Base-by-base conservation (phyloP, 2,797 vertebrate genomes). In the Sardinella longiceps region DNA sequence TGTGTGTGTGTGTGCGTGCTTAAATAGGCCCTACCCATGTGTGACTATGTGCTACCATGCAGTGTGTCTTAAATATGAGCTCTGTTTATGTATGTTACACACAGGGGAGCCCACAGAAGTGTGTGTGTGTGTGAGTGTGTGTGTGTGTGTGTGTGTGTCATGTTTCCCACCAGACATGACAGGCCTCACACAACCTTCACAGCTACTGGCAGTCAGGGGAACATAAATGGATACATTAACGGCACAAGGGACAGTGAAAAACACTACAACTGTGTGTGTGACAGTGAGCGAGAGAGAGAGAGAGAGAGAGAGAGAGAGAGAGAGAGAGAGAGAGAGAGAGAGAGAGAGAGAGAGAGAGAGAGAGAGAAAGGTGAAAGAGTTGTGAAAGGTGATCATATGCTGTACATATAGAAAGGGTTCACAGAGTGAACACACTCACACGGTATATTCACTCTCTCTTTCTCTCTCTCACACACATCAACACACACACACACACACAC, bases 201-300 rank as follows among this genome's bases (percentile, higher is more conserved):
- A 51, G 48, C 48, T 84, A 18, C 88, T 91, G 88, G 89, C 87
- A 89, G 90, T 87, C 85, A 70, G 30, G 58, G 53, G 80, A 88
- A 87, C 91, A 93, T 89, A 82, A 91, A 92, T 88, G 85, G 84
- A 84, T 86, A 83, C 63, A 81, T 85, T 92, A 91, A 92, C 88
- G 82, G 85, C 89, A 92, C 88, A 74, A 82, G 88, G 88, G 46
- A 82, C 70, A 60, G 39, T 83, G 81, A 5, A 48, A 23, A 82
- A 85, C 30, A 63, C 50, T 80, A 66, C 82, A 43, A 81, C 58
- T 53, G 51, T 84, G 30, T 77, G 63, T 80, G 43, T 43, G 43
- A n/a, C n/a, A n/a, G n/a, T n/a, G n/a, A n/a, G n/a, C n/a, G n/a
- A n/a, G n/a, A n/a, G n/a, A n/a, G n/a, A n/a, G n/a, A n/a, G n/a